Evolutionary conservation across 2,113 vertebrate genomes (phyloP).

Genomic region (Stegostoma tigrinum): DNA sequence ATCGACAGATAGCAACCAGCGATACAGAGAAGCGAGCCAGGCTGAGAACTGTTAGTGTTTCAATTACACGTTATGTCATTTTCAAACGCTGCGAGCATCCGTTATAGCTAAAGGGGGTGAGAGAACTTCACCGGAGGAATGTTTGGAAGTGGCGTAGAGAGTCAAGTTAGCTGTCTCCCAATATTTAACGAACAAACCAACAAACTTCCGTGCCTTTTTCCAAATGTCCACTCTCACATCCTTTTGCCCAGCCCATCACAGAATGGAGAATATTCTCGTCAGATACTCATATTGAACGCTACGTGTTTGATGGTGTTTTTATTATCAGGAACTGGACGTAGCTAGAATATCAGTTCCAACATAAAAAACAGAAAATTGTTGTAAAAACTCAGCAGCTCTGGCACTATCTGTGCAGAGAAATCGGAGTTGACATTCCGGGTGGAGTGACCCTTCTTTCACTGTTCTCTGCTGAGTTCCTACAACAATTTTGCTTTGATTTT

Average conservation of each 20-base stretch:
- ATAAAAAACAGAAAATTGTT: no score
- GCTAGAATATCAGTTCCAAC: background rate
- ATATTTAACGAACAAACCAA: background rate
- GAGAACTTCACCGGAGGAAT: background rate
- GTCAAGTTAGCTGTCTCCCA: background rate
- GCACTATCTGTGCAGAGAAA: no score
- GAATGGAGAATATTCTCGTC: background rate
- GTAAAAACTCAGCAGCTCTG: no score
- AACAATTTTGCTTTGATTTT: no score
- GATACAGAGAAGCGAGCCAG: background rate
- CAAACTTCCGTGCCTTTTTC: background rate
- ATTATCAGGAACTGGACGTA: background rate
- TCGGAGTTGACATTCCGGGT: no score
- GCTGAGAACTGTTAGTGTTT: background rate
- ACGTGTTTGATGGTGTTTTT: background rate
- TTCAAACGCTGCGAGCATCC: background rate
- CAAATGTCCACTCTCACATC: background rate
- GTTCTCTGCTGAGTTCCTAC: no score
- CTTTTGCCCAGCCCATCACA: background rate
- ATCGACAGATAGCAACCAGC: background rate
- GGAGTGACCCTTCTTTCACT: no score
- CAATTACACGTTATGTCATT: background rate
- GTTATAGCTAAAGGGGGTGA: background rate
- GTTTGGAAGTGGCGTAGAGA: background rate
- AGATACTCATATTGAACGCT: background rate